Percentiles rank a stretch among this genome's conserved stretches.
phyloP scores from a whole-genome alignment of 2,113 vertebrate species.

The Merops nubicus region DNA sequence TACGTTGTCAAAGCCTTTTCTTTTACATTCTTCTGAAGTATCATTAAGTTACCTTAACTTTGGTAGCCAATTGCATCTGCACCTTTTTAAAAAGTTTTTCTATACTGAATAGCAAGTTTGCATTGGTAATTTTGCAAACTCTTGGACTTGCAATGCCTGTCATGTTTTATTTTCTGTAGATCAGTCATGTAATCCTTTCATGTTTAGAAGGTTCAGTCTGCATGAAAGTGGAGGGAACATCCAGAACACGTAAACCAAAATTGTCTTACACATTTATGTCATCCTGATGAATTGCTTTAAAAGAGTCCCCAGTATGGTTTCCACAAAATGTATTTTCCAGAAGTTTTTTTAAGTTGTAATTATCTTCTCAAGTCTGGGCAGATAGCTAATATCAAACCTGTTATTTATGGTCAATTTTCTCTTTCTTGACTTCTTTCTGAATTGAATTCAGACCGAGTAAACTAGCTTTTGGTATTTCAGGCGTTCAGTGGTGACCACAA shows the following conservation, averaged over 20 bases:
- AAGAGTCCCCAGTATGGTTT: background rate
- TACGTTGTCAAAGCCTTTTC: background rate
- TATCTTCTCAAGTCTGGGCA: background rate
- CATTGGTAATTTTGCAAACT: background rate
- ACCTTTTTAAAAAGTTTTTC: background rate
- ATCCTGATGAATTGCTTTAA: background rate
- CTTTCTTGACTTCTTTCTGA: background rate
- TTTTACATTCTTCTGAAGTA: background rate
- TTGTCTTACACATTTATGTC: background rate
- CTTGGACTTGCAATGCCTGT: background rate
- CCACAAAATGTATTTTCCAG: background rate
- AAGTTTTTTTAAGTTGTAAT: background rate
- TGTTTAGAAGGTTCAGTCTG: background rate
- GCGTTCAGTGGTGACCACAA: background rate
- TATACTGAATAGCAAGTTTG: background rate
- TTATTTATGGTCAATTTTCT: background rate
- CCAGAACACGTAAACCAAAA: background rate
- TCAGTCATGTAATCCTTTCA: background rate
- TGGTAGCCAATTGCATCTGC: background rate
- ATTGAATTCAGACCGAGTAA: background rate
- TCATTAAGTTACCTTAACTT: background rate
- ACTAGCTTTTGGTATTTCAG: background rate
- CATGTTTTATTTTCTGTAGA: fast-evolving
- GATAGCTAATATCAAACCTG: background rate
- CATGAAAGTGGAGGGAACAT: background rate